Evolutionary conservation across 92 coral and sea anemone species (phyloP), one percentile per base, ranked within the genome.

Genomic region (Metridium senile): DNA sequence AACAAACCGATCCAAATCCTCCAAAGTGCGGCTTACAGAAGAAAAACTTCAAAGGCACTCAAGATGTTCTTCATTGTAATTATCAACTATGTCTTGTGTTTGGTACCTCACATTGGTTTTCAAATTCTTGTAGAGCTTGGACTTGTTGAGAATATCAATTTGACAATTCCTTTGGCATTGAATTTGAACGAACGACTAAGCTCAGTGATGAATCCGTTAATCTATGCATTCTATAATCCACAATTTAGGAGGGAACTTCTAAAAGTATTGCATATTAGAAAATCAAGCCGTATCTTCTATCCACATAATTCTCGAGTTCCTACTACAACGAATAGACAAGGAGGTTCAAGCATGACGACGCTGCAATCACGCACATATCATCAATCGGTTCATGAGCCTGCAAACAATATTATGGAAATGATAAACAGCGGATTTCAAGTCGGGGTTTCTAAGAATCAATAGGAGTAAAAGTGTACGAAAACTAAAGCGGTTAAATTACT

Each of bases 201-300:
- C 35, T 68, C 74, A 0, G 11, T 46, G 19, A 18, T 68, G 59
- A 68, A 35, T 19, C 74, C 74, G 6, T n/a, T 39, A 1, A 68
- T 68, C 13, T 68, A 68, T 45, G 74, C 74, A 0, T 68, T 68
- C 35, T 68, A 68, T 51, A 68, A 68, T 51, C 74, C 74, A 45
- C 22, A 26, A 17, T 68, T 68, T 31, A 39, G 58, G 34, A 43
- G 56, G 2, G 59, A 45, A 29, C 45, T 68, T 9, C 17, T 19
- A 10, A 39, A 45, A 7, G 66, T 59, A 8, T 8, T 59, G 3
- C 11, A 26, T 1, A 59, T 59, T 2, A 54, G 23, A 20, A 54
- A 54, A 54, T 3, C 59, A 19, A 54, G 17, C 23, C 4, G 59
- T 45, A 7, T 45, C 51, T 45, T n/a, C n/a, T n/a, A n/a, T n/a